A percentile compares a stretch with the other conserved stretches of the same genome.
phyloP scores from a whole-genome alignment of 92 coral and sea anemone genomes.

The Phenganax subtilis region DNA sequence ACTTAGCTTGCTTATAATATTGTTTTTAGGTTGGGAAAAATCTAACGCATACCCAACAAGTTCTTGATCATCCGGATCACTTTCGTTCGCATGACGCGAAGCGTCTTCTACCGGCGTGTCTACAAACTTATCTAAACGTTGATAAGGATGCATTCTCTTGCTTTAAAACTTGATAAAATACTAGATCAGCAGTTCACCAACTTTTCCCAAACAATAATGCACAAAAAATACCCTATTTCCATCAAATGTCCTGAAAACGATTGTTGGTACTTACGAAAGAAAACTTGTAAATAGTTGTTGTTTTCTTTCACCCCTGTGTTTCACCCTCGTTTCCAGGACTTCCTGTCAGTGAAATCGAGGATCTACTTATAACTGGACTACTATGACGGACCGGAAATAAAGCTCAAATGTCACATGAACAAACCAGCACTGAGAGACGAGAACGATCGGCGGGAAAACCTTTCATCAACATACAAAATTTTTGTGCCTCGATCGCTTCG shows the following conservation, averaged over 20 bases:
- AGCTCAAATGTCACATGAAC: too few relatives aligned
- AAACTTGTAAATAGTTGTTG: background rate
- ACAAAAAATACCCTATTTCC: too few relatives aligned
- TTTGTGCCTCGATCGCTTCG: too few relatives aligned
- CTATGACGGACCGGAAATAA: too few relatives aligned
- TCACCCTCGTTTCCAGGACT: background rate
- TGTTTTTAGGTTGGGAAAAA: constrained; percentile 10
- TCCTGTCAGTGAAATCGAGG: background rate
- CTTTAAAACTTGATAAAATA: too few relatives aligned
- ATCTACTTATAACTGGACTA: too few relatives aligned
- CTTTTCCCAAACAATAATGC: too few relatives aligned
- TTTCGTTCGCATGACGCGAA: background rate
- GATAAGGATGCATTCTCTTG: background rate
- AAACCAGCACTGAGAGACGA: too few relatives aligned
- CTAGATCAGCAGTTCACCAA: too few relatives aligned
- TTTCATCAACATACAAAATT: too few relatives aligned
- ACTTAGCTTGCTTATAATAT: background rate
- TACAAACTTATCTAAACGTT: background rate
- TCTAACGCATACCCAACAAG: constrained; percentile 2
- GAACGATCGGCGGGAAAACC: too few relatives aligned
- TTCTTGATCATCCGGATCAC: background rate
- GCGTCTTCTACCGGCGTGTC: background rate
- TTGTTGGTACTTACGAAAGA: background rate
- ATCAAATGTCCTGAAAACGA: too few relatives aligned
- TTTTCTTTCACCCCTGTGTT: background rate